phyloP scores from a whole-genome alignment of 2,888 invertebrate genomes.

The Molanna angustata region DNA sequence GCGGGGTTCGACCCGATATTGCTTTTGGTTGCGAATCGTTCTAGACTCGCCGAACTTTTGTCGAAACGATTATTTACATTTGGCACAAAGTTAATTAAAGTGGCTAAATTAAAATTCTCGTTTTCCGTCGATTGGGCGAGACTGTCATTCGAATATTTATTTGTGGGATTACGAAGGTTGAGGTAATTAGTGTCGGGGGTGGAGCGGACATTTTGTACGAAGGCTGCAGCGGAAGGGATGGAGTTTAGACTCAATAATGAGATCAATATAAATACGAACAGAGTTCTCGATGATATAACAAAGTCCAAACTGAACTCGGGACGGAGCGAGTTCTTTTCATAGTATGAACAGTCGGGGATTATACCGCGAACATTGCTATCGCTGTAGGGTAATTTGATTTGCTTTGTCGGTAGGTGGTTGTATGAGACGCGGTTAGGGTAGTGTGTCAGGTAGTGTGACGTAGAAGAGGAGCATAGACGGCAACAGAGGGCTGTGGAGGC shows the following conservation, averaged over 20 bases:
- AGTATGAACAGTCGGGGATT: too few relatives aligned
- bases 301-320: too few relatives aligned
- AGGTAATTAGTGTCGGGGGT: too few relatives aligned
- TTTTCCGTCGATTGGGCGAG: slow-evolving; percentile 25
- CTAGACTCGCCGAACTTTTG: slow-evolving; percentile 5
- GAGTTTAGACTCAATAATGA: too few relatives aligned
- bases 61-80: slow-evolving; percentile 14
- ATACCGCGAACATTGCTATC: too few relatives aligned
- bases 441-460: background rate
- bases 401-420: background rate
- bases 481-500: background rate
- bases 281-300: too few relatives aligned
- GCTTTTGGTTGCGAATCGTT: slow-evolving; percentile 16
- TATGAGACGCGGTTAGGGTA: background rate
- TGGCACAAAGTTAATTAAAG: slow-evolving; percentile 10
- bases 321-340: too few relatives aligned
- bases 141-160: slow-evolving; percentile 19
- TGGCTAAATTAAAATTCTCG: background rate
- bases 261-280: too few relatives aligned
- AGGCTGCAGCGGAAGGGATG: too few relatives aligned
- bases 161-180: too few relatives aligned
- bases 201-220: too few relatives aligned
- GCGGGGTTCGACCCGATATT: slow-evolving; percentile 19
- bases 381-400: too few relatives aligned
- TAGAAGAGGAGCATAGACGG: slow-evolving; percentile 3